Evolutionary conservation across 2,888 invertebrate genomes (phyloP).

Genomic region (Fragum fragum): DNA sequence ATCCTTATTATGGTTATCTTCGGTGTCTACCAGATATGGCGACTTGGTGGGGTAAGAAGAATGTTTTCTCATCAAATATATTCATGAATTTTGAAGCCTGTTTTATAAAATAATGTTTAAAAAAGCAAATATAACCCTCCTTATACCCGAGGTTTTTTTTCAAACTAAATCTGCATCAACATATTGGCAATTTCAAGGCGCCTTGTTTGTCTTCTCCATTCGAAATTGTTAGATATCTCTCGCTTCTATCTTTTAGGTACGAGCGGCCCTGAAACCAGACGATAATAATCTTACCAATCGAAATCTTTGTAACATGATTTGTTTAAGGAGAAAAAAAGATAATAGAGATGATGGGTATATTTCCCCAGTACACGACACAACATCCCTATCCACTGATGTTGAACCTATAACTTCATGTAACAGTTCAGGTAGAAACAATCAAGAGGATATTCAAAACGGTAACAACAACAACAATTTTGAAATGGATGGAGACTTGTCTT

Average conservation of each 20-base stretch:
- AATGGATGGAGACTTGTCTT: neutral
- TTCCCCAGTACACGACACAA: neutral
- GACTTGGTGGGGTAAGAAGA: constrained; percentile 22
- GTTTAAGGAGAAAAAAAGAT: neutral
- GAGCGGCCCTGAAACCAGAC: neutral
- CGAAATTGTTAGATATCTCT: too few relatives aligned
- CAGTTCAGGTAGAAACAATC: neutral
- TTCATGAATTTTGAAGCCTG: neutral
- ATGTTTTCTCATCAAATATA: too few relatives aligned
- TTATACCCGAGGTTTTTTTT: too few relatives aligned
- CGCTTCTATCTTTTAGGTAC: neutral
- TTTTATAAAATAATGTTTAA: neutral
- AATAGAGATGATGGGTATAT: neutral
- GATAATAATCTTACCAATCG: neutral
- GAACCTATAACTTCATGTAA: neutral
- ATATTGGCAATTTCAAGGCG: too few relatives aligned
- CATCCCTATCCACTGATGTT: neutral
- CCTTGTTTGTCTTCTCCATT: too few relatives aligned
- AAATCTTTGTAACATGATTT: neutral
- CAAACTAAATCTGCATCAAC: neutral
- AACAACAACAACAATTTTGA: neutral
- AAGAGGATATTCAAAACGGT: neutral
- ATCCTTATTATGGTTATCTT: constrained; percentile 20
- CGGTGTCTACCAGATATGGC: constrained; percentile 11
- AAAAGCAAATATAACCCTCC: too few relatives aligned